These are phyloP conservation scores for Neodontobutis hainanensis DNA, from an alignment of 2,113 vertebrate genomes.

Conservation along the genomic window DNA sequence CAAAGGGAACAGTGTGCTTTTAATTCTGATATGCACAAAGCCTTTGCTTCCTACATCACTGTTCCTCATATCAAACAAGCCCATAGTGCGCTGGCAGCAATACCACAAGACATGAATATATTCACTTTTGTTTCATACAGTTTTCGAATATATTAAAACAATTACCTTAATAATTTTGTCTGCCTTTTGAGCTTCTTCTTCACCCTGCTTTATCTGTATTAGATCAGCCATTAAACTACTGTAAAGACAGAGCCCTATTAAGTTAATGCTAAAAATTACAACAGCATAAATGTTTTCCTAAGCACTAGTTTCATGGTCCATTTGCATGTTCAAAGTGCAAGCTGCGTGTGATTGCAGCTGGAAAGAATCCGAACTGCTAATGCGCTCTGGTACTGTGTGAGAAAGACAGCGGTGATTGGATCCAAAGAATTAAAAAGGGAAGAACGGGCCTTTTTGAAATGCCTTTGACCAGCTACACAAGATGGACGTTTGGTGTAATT, in stretches of 20 bases:
- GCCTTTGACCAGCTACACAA: too few species aligned
- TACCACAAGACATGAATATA: background rate
- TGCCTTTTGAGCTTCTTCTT: constrained; percentile 6
- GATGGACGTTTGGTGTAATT: too few species aligned
- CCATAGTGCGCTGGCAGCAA: background rate
- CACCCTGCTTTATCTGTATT: background rate
- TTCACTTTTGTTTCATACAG: background rate
- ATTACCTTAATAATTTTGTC: background rate
- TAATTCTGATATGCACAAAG: constrained; percentile 9
- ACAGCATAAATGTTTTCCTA: constrained; percentile 6
- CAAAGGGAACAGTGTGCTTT: constrained; percentile 1
- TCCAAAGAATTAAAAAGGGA: background rate
- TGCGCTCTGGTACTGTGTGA: background rate
- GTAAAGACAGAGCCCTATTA: constrained; percentile 8
- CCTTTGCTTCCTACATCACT: background rate
- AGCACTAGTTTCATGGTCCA: background rate
- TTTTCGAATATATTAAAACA: background rate
- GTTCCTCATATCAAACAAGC: background rate
- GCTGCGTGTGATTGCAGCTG: constrained; percentile 10
- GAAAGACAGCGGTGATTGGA: background rate
- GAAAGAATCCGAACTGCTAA: constrained; percentile 1
- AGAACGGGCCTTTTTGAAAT: background rate
- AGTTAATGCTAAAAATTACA: background rate
- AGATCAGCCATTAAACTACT: constrained; percentile 11
- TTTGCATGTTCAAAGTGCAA: background rate